These are phyloP conservation scores for Sapajus apella DNA, from an alignment of 2,113 vertebrate species.

Conservation along the genomic window DNA sequence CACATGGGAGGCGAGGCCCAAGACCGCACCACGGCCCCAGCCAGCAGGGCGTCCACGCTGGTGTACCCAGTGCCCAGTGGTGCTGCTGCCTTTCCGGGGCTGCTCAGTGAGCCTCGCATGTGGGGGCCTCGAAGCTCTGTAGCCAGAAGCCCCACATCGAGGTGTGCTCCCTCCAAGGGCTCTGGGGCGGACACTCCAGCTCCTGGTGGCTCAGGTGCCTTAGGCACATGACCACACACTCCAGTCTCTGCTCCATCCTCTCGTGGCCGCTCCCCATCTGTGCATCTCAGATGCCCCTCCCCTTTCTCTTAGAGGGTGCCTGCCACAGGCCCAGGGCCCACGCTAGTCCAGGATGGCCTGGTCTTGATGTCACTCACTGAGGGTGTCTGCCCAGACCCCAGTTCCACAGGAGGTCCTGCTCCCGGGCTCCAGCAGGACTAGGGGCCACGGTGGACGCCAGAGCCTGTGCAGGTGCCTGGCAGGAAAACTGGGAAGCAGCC, in stretches of 20 bases:
- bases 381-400: background rate
- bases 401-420: background rate
- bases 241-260: background rate
- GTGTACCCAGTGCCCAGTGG: too few relatives aligned
- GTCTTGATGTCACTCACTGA: background rate
- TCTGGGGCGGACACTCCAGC: background rate
- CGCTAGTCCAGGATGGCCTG: background rate
- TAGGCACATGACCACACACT: background rate
- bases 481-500: background rate
- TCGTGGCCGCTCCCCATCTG: fast-evolving
- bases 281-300: background rate
- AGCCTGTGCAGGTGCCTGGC: background rate
- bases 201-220: background rate
- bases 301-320: background rate
- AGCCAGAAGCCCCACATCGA: background rate
- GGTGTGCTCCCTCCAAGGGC: fast-evolving
- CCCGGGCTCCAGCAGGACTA: background rate
- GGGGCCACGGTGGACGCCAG: background rate
- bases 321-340: background rate
- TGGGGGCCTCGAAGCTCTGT: background rate
- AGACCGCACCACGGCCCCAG: too few relatives aligned
- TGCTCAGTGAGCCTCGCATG: too few relatives aligned
- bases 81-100: too few relatives aligned
- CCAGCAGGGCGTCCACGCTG: too few relatives aligned
- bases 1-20: too few relatives aligned